A percentile compares a stretch with the other conserved stretches of the same genome.
Evolutionary conservation across 2,797 vertebrate genomes (phyloP).

Genomic region (Hyperoplus immaculatus): DNA sequence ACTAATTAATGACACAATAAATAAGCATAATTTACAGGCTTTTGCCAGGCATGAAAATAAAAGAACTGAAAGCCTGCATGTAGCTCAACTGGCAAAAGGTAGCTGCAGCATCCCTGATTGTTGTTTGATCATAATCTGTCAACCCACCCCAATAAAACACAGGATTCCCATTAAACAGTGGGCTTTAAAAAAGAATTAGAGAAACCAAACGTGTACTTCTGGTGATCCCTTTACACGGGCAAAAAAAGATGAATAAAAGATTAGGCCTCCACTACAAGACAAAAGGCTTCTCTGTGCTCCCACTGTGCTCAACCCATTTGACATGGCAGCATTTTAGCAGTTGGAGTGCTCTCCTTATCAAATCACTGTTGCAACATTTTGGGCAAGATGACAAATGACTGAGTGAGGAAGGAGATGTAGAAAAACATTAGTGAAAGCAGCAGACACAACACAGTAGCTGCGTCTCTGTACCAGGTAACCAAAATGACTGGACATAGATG

Average conservation of each 20-base stretch:
- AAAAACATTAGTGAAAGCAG: neutral
- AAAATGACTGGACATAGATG: neutral
- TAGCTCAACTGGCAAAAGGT: conserved; percentile 40
- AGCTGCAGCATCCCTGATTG: conserved; percentile 19
- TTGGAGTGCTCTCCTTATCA: conserved; percentile 21
- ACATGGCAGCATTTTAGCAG: conserved; percentile 22
- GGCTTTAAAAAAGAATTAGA: conserved; percentile 15
- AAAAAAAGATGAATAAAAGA: conserved; percentile 61
- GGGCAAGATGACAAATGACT: neutral
- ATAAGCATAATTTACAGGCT: conserved; percentile 30
- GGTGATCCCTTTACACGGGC: conserved; percentile 39
- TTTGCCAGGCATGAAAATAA: conserved; percentile 23
- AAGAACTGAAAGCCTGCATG: conserved; percentile 15
- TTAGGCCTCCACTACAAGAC: conserved; percentile 39
- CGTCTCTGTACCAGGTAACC: conserved; percentile 1
- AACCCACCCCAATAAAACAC: conserved; percentile 21
- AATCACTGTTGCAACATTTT: conserved; percentile 14
- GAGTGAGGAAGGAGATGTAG: neutral
- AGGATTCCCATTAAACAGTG: conserved; percentile 18
- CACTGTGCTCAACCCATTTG: conserved; percentile 15
- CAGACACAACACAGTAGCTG: neutral
- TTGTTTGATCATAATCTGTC: conserved; percentile 24
- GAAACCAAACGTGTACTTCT: conserved; percentile 33
- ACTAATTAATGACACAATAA: conserved; percentile 22
- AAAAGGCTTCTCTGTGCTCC: conserved; percentile 44